phyloP scores from a whole-genome alignment of 1,140 invertebrate species.

The Pogonognathellus flavescens region DNA sequence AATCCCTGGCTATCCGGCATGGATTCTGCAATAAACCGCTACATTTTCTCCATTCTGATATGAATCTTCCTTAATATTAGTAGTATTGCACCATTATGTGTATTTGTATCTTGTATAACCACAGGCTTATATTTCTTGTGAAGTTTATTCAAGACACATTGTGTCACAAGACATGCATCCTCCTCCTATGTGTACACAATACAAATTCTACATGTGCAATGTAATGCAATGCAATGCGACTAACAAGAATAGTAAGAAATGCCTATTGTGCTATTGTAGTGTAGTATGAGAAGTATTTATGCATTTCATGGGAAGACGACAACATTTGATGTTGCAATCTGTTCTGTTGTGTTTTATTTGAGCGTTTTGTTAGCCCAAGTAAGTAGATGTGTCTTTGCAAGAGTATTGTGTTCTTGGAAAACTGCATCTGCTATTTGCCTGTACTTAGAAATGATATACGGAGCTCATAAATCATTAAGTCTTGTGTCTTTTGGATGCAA shows the following conservation, averaged over 20 bases:
- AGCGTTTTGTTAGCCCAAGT: conserved; percentile 1
- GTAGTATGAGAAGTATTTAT: neutral
- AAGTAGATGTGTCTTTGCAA: neutral
- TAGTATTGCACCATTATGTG: too few relatives aligned
- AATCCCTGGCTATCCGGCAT: too few relatives aligned
- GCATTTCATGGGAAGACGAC: neutral
- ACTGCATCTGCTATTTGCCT: conserved; percentile 7
- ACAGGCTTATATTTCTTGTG: neutral
- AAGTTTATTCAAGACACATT: neutral
- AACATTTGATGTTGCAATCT: conserved; percentile 36
- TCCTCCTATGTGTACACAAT: neutral
- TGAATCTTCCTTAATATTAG: too few relatives aligned
- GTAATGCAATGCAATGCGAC: neutral
- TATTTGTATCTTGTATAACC: too few relatives aligned
- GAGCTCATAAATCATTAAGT: conserved; percentile 59
- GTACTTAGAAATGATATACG: conserved; percentile 42
- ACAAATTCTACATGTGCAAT: neutral
- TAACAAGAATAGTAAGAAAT: neutral
- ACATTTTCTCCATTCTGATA: too few relatives aligned
- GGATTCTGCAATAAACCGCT: too few relatives aligned
- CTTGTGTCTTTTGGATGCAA: conserved; percentile 51
- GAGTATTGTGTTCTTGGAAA: neutral
- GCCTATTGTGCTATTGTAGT: neutral
- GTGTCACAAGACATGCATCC: neutral
- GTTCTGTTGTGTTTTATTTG: conserved; percentile 4